A percentile compares a stretch with the other conserved stretches of the same genome.
These are phyloP conservation scores for Diacarnus erythraeanus DNA, from an alignment of 37 sponge, comb jelly and placozoan genomes.

Conservation along the genomic window DNA sequence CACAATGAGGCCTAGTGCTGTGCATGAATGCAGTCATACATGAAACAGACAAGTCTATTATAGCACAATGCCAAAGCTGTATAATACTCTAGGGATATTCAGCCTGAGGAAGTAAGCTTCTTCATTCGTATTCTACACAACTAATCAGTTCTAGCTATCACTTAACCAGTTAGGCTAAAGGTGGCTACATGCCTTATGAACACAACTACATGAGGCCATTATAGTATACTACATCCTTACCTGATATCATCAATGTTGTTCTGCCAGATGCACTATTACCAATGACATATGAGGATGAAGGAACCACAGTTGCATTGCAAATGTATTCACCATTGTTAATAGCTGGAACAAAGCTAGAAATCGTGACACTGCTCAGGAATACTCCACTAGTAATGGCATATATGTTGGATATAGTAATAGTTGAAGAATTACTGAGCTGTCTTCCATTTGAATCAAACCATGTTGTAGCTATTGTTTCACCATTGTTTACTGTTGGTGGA, in stretches of 20 bases:
- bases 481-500: constrained; percentile 8
- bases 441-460: constrained; percentile 15
- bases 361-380: constrained; percentile 3
- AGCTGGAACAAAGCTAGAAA: background rate
- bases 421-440: constrained; percentile 1
- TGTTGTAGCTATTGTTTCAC: background rate
- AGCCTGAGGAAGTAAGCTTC: no score
- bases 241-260: background rate
- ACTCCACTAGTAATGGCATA: background rate
- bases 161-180: no score
- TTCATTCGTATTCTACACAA: no score
- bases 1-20: background rate
- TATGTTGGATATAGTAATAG: background rate
- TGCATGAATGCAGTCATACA: background rate
- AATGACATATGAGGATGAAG: constrained; percentile 5
- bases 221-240: no score
- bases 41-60: no score
- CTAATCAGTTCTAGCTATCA: no score
- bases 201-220: no score
- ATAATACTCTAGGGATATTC: no score
- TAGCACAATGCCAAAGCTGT: no score
- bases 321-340: constrained; percentile 9
- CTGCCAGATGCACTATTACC: background rate
- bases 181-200: no score
- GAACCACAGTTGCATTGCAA: constrained; percentile 17